phyloP scores from a whole-genome alignment of 2,888 invertebrate species.

The Pristionchus maxplancki region DNA sequence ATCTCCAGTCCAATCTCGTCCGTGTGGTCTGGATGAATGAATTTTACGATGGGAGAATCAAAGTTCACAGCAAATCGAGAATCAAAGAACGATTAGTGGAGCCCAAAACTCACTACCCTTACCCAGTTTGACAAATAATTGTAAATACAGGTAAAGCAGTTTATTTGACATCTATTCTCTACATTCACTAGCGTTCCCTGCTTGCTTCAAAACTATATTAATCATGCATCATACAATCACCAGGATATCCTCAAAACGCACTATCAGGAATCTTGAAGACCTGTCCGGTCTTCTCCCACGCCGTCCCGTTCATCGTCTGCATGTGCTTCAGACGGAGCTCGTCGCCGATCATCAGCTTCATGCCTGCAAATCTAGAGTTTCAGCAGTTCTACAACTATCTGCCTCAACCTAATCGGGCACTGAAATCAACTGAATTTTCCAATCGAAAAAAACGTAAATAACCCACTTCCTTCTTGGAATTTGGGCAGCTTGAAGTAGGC shows the following conservation, averaged over 20 bases:
- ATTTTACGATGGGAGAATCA: no score
- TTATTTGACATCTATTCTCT: no score
- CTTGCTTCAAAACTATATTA: background rate
- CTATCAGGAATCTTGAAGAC: conserved; percentile 86
- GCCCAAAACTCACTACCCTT: no score
- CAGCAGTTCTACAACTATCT: no score
- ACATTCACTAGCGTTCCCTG: no score
- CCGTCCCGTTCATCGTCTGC: conserved; percentile 70
- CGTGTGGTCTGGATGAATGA: conserved; percentile 85
- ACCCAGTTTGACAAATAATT: background rate
- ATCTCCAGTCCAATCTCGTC: conserved; percentile 98
- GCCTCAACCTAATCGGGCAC: background rate
- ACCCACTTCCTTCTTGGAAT: conserved; percentile 87
- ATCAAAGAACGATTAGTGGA: no score
- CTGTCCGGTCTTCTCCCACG: conserved; percentile 97
- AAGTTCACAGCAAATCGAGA: background rate
- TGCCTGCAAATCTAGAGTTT: no score
- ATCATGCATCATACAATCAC: background rate
- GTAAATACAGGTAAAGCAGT: no score
- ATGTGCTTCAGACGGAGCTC: conserved; percentile 89
- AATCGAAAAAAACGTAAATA: background rate
- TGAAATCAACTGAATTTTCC: background rate
- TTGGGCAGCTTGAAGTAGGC: conserved; percentile 97
- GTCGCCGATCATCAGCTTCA: conserved; percentile 99
- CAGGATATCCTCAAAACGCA: conserved; percentile 73